Conservation (phyloP, 2,888 invertebrate species). For the Ditylenchus weischeri region DNA sequence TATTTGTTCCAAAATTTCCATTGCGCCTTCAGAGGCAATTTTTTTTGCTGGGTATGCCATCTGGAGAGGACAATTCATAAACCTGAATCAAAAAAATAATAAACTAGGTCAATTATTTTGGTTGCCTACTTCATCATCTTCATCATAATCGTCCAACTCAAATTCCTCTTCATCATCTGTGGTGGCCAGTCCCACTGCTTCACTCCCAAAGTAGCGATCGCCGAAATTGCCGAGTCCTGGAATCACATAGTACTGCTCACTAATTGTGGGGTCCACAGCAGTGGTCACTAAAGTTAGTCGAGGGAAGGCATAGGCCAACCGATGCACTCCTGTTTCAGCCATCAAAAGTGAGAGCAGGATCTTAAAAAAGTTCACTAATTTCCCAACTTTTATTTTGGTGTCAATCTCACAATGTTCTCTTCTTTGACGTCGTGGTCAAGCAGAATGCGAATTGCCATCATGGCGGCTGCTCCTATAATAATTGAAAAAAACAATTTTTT, state of each 20-base stretch:
- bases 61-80: too few relatives aligned
- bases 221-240: conserved; percentile 57
- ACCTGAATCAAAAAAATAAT: too few relatives aligned
- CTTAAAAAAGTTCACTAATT: too few relatives aligned
- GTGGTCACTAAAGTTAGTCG: conserved; percentile 85
- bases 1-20: too few relatives aligned
- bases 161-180: conserved; percentile 31
- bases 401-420: conserved; percentile 70
- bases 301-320: conserved; percentile 96
- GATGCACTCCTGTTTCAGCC: conserved; percentile 90
- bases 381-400: too few relatives aligned
- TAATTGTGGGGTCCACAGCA: conserved; percentile 91
- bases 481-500: conserved; percentile 7
- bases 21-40: too few relatives aligned
- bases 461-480: conserved; percentile 81
- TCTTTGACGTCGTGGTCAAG: conserved; percentile 96
- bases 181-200: conserved; percentile 25
- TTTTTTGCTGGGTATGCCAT: too few relatives aligned
- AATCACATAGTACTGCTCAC: conserved; percentile 84
- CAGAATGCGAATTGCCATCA: conserved; percentile 96
- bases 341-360: conserved; percentile 84
- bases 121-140: neutral
- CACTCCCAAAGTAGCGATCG: conserved; percentile 24
- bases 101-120: too few relatives aligned
- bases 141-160: neutral